Conservation (phyloP, 2,113 vertebrate species). For the Coryphaenoides rupestris region DNA sequence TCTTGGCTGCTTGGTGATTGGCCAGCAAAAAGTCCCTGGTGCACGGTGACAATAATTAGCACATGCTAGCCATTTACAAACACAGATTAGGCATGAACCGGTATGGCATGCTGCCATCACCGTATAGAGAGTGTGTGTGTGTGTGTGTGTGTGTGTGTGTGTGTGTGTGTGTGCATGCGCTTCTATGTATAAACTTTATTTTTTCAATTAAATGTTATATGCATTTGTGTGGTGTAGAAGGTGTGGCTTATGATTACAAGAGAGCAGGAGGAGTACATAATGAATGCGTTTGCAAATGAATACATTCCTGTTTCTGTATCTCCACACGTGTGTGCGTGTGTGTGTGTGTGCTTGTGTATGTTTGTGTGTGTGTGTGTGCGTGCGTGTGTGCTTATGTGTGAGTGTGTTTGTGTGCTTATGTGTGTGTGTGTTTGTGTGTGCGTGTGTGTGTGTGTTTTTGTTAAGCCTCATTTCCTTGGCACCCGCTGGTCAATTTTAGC, state of each 20-base stretch:
- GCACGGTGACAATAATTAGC: slow-evolving; percentile 91
- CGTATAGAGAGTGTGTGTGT: slow-evolving; percentile 41
- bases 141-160: slow-evolving; percentile 54
- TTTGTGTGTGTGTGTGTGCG: slow-evolving; percentile 39
- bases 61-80: slow-evolving; percentile 96
- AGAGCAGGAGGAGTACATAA: slow-evolving; percentile 20
- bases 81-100: slow-evolving; percentile 80
- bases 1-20: slow-evolving; percentile 66
- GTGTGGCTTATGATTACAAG: too few species aligned
- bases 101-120: slow-evolving; percentile 86
- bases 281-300: neutral
- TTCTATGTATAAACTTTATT: slow-evolving; percentile 24
- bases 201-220: slow-evolving; percentile 10
- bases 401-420: neutral
- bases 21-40: slow-evolving; percentile 63
- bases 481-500: slow-evolving; percentile 68
- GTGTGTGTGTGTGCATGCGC: slow-evolving; percentile 36
- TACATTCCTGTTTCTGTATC: neutral
- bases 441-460: slow-evolving; percentile 36
- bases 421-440: neutral
- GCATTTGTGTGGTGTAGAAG: slow-evolving; percentile 17
- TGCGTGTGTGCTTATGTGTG: slow-evolving; percentile 41
- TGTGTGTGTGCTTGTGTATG: slow-evolving; percentile 35
- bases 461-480: slow-evolving; percentile 65
- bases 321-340: neutral